A percentile compares a stretch with the other conserved stretches of the same genome.
phyloP scores from a whole-genome alignment of 2,797 vertebrate genomes.

The Schizothorax lantsangensis region DNA sequence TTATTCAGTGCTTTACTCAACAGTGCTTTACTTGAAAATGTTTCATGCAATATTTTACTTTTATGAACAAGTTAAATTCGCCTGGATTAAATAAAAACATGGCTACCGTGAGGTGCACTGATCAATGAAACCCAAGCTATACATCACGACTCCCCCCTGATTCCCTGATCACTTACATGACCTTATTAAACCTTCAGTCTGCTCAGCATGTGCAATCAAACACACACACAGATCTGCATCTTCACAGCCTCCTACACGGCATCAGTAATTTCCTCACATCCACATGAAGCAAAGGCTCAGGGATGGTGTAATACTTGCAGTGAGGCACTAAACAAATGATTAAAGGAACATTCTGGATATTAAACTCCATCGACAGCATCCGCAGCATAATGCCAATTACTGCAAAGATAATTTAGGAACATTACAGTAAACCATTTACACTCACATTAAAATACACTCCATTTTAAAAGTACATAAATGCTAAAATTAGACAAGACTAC shows the following conservation, averaged over 20 bases:
- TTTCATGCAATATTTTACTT: not conserved
- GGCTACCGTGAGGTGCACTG: not conserved
- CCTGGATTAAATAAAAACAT: not conserved
- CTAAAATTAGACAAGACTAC: not conserved
- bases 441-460: not conserved
- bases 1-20: not conserved
- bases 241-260: not conserved
- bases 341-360: constrained; percentile 26
- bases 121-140: constrained; percentile 22
- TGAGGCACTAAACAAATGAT: not conserved
- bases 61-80: not conserved
- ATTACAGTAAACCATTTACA: constrained; percentile 4
- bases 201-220: constrained; percentile 26
- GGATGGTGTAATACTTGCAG: not conserved
- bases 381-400: not conserved
- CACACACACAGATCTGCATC: not conserved
- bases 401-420: not conserved
- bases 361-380: not conserved
- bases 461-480: not conserved
- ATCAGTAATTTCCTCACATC: constrained; percentile 30
- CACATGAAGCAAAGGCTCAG: not conserved
- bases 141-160: constrained; percentile 33
- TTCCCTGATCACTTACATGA: constrained; percentile 56
- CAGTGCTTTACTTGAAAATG: not conserved
- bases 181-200: constrained; percentile 24